These are phyloP conservation scores for Hoplodrina ambigua DNA, from an alignment of 2,888 invertebrate species.

Conservation along the genomic window DNA sequence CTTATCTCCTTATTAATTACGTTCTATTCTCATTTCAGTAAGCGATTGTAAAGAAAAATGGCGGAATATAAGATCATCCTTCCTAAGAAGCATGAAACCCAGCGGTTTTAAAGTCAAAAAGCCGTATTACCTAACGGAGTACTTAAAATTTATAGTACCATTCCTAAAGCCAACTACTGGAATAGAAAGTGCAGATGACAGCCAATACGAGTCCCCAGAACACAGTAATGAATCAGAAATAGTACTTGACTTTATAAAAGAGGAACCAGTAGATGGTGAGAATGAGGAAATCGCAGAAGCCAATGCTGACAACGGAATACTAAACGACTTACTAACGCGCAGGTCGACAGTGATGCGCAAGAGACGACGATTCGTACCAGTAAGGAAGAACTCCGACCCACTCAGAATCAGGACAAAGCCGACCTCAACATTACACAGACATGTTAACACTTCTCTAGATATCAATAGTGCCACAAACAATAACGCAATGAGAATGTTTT, in stretches of 20 bases:
- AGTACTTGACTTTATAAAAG: constrained; percentile 52
- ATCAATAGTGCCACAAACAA: constrained; percentile 9
- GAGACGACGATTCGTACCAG: constrained; percentile 52
- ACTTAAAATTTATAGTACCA: constrained; percentile 68
- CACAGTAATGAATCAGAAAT: constrained; percentile 29
- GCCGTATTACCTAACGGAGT: constrained; percentile 69
- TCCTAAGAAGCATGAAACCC: constrained; percentile 68
- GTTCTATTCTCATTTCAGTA: constrained; percentile 62
- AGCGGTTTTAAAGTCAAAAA: constrained; percentile 65
- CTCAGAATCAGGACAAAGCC: constrained; percentile 25
- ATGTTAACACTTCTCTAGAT: constrained; percentile 2
- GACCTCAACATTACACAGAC: constrained; percentile 15
- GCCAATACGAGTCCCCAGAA: constrained; percentile 41
- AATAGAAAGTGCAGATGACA: constrained; percentile 51
- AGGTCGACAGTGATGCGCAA: constrained; percentile 34
- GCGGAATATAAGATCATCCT: constrained; percentile 71
- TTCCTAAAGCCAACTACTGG: constrained; percentile 65
- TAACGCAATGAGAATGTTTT: constrained; percentile 63
- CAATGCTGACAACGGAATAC: constrained; percentile 36
- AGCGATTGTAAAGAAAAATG: constrained; percentile 73
- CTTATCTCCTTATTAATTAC: constrained; percentile 34
- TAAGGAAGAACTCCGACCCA: constrained; percentile 35
- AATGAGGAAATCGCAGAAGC: constrained; percentile 28
- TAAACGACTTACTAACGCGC: constrained; percentile 44
- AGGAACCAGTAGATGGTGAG: constrained; percentile 49